Percentiles rank a stretch among this genome's conserved stretches.
Evolutionary conservation across 2,888 invertebrate species (phyloP).

Genomic region (Trilocha varians): DNA sequence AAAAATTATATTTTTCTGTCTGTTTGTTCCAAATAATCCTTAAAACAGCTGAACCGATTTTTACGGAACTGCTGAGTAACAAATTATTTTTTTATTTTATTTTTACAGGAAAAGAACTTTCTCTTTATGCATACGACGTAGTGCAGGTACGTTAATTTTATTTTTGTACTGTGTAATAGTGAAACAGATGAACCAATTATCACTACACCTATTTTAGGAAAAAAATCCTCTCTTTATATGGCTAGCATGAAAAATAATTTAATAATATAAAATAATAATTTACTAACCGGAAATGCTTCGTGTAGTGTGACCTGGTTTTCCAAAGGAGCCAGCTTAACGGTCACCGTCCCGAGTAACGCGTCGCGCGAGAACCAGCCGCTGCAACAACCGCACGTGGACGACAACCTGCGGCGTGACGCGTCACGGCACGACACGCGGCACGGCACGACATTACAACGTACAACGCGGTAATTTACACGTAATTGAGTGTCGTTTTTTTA

Average conservation of each 20-base stretch:
- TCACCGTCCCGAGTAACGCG: constrained; percentile 84
- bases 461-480: no score
- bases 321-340: constrained; percentile 89
- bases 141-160: no score
- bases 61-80: no score
- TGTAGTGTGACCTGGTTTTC: constrained; percentile 92
- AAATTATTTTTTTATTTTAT: no score
- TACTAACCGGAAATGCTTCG: constrained; percentile 92
- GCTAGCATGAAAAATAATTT: not conserved
- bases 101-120: no score
- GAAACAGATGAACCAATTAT: not conserved
- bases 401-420: constrained; percentile 21
- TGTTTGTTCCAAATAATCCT: no score
- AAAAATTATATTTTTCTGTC: no score
- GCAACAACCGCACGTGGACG: constrained; percentile 63
- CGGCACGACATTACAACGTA: constrained; percentile 17
- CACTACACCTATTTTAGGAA: no score
- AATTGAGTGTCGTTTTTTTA: no score
- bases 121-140: no score
- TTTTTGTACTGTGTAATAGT: no score
- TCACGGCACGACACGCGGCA: constrained; percentile 11
- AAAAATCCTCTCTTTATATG: not conserved
- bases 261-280: not conserved
- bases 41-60: no score
- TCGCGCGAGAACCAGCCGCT: constrained; percentile 96